phyloP scores from a whole-genome alignment of 2,797 vertebrate genomes.

The Platalea minor region DNA sequence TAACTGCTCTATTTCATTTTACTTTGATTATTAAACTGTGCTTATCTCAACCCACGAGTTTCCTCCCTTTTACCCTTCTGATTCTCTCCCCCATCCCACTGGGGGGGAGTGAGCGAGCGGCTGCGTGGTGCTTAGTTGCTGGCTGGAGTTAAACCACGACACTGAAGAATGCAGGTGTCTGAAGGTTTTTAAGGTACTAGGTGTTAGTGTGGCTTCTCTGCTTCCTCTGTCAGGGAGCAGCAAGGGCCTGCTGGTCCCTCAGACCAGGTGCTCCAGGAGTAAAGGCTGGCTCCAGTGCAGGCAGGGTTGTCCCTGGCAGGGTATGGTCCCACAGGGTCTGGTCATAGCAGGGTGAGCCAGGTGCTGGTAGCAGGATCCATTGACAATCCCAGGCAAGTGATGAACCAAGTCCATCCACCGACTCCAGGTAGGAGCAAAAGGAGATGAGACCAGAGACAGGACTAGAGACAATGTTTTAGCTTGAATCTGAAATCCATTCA shows the following conservation, averaged over 20 bases:
- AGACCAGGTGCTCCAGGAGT: background rate
- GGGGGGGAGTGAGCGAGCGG: too few relatives aligned
- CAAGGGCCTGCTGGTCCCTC: background rate
- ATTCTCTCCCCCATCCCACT: too few relatives aligned
- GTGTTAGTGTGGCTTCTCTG: background rate
- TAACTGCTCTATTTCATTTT: too few relatives aligned
- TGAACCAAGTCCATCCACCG: background rate
- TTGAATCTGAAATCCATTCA: background rate
- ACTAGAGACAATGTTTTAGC: background rate
- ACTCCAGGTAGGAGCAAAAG: background rate
- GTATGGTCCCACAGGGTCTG: too few relatives aligned
- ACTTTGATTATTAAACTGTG: too few relatives aligned
- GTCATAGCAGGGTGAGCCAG: background rate
- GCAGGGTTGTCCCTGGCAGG: background rate
- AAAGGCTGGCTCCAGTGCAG: background rate
- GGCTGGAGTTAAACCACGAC: too few relatives aligned
- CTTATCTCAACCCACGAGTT: too few relatives aligned
- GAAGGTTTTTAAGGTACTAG: background rate
- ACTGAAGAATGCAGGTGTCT: background rate
- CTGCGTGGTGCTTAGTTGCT: too few relatives aligned
- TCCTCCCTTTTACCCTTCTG: too few relatives aligned
- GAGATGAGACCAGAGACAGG: background rate
- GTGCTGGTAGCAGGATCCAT: background rate
- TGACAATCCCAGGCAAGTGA: background rate
- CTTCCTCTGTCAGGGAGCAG: background rate